Base-by-base conservation (phyloP, 2,888 invertebrate species). In the Drosophila pseudotakahashii region DNA sequence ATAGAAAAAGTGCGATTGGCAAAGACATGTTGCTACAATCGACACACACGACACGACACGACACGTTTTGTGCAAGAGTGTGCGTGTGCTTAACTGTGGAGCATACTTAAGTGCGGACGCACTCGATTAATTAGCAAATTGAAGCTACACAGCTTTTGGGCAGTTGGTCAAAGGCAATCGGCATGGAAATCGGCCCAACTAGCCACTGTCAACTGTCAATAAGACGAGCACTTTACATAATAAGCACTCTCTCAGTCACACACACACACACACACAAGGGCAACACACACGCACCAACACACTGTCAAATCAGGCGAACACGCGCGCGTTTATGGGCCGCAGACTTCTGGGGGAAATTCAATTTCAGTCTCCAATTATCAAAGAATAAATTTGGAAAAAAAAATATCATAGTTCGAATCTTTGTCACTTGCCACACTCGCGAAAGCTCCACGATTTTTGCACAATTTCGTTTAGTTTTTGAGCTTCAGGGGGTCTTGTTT, bases 1-100 rank as follows among this genome's bases (percentile, higher is more conserved):
- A 30, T 42, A 48, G 45, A 48, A 54, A 74, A 63, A 53, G 37
- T 68, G 36, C 39, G 62, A 63, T 44, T 54, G 54, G 34, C 72
- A 78, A 81, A 84, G 81, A 81, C 81, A 84, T 81, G 81, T 81
- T 81, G 85, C 81, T 79, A 81, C 73, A 53, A 19, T 19, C 14
- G 26, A 13, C n/a, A 6, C 11, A 19, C 19, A 19, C 19, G 47
- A 32, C 16, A 23, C 19, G 34, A 23, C 42, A 42, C 19, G 13
- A 42, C 19, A 42, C 7, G 19, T 9, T 42, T 3, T 23, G 19
- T 42, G 19, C 42, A 30, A 44, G 42, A 34, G 60, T 53, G 48
- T 68, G 63, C 60, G 73, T 57, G 60, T 44, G 45, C 48, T 54
- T 64, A 68, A 75, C 69, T 63, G 69, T 77, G 73, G 50, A 82